Evolutionary conservation across 2,113 vertebrate genomes (phyloP).

Genomic region (Onychostruthus taczanowskii): DNA sequence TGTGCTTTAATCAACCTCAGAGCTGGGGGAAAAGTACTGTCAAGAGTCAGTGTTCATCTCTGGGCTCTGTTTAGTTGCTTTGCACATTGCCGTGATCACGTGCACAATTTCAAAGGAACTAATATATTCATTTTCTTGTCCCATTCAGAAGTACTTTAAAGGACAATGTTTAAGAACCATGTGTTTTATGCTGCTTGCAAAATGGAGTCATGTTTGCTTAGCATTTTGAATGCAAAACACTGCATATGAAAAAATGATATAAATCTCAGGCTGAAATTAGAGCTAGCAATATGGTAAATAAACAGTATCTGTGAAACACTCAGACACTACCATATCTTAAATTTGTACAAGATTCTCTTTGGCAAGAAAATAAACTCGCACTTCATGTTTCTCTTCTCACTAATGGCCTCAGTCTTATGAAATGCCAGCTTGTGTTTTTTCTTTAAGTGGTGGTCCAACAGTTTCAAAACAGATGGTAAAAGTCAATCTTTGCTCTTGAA

Average conservation of each 20-base stretch:
- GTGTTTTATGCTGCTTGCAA: neutral
- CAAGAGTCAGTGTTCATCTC: neutral
- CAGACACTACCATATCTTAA: neutral
- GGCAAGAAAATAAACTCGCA: constrained; percentile 31
- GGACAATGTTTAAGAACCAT: neutral
- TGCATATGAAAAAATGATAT: neutral
- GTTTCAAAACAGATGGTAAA: constrained; percentile 52
- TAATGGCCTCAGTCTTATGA: constrained; percentile 5
- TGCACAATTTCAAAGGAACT: neutral
- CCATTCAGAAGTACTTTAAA: neutral
- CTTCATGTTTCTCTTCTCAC: constrained; percentile 49
- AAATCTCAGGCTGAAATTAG: neutral
- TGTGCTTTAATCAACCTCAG: neutral
- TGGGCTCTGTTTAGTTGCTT: neutral
- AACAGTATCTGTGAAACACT: constrained; percentile 14
- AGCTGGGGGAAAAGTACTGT: neutral
- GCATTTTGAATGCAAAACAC: neutral
- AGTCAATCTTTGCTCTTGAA: neutral
- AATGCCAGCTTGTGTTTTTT: constrained; percentile 47
- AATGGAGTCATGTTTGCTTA: neutral
- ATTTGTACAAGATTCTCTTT: neutral
- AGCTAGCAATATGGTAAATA: constrained; percentile 5
- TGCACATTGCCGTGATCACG: neutral
- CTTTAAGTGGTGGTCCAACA: neutral
- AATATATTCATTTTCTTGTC: neutral